Conservation (phyloP, 2,113 vertebrate genomes). For the Anguilla japonica region DNA sequence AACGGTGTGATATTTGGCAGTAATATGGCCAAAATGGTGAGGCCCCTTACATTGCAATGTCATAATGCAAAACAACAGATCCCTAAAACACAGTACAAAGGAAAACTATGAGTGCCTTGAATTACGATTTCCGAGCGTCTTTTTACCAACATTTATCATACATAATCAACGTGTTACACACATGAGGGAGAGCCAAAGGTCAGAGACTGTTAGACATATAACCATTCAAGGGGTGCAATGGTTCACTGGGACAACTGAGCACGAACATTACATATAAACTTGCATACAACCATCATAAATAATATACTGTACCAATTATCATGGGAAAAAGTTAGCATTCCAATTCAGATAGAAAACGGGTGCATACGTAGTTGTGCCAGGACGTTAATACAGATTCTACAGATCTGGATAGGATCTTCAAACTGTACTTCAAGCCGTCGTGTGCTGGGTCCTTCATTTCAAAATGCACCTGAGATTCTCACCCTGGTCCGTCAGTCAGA, state of each 20-base stretch:
- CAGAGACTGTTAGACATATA: background rate
- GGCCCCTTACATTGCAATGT: background rate
- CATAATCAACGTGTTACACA: background rate
- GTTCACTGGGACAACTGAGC: background rate
- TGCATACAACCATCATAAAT: background rate
- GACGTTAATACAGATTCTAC: background rate
- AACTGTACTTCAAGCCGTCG: background rate
- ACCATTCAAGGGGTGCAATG: background rate
- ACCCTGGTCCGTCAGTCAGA: too few species aligned
- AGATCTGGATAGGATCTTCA: background rate
- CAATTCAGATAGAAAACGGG: background rate
- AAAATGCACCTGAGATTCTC: background rate
- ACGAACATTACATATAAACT: background rate
- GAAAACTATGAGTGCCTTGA: background rate
- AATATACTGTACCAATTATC: background rate
- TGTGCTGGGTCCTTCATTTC: background rate
- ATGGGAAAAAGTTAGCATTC: background rate
- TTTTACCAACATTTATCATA: background rate
- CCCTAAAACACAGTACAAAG: background rate
- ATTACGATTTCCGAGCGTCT: background rate
- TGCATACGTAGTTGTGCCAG: background rate
- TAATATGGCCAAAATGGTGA: background rate
- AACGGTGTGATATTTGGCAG: background rate
- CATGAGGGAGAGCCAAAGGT: background rate
- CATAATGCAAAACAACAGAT: background rate